phyloP scores from a whole-genome alignment of 2,888 invertebrate genomes.

The Morpho achilles region DNA sequence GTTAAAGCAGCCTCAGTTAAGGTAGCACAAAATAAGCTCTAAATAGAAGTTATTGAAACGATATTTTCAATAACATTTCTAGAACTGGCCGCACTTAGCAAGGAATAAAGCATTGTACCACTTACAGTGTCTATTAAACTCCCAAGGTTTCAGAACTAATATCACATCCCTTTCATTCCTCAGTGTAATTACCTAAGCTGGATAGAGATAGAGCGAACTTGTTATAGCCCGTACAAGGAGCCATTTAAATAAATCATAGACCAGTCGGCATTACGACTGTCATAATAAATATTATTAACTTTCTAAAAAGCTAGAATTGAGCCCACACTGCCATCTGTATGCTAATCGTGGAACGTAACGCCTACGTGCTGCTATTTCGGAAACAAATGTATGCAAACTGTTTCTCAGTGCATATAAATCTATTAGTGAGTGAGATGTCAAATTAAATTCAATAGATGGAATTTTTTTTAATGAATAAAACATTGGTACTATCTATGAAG shows the following conservation, averaged over 20 bases:
- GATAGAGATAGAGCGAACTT: slow-evolving; percentile 20
- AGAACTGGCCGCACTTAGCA: slow-evolving; percentile 11
- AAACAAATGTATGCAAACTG: slow-evolving; percentile 41
- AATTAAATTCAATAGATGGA: slow-evolving; percentile 30
- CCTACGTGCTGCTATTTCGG: slow-evolving; percentile 31
- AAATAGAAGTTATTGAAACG: slow-evolving; percentile 5
- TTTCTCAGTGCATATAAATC: slow-evolving; percentile 33
- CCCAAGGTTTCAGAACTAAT: slow-evolving; percentile 14
- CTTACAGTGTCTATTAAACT: slow-evolving; percentile 13
- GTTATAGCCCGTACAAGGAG: slow-evolving; percentile 25
- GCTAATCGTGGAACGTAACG: slow-evolving; percentile 35
- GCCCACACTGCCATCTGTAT: slow-evolving; percentile 41
- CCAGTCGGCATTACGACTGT: slow-evolving; percentile 33
- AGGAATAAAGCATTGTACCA: slow-evolving; percentile 17
- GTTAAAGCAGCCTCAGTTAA: background rate
- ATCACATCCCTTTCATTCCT: slow-evolving; percentile 2
- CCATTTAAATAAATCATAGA: slow-evolving; percentile 37
- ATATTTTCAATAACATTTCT: slow-evolving; percentile 14
- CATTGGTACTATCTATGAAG: slow-evolving; percentile 15
- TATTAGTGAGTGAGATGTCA: slow-evolving; percentile 37
- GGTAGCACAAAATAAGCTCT: slow-evolving; percentile 7
- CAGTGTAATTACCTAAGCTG: background rate
- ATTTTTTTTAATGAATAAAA: slow-evolving; percentile 30
- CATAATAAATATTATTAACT: slow-evolving; percentile 41
- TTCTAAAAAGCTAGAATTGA: slow-evolving; percentile 41